A percentile compares a stretch with the other conserved stretches of the same genome.
These are phyloP conservation scores for Xenentodon cancila DNA, from an alignment of 2,797 vertebrate genomes.

Conservation along the genomic window DNA sequence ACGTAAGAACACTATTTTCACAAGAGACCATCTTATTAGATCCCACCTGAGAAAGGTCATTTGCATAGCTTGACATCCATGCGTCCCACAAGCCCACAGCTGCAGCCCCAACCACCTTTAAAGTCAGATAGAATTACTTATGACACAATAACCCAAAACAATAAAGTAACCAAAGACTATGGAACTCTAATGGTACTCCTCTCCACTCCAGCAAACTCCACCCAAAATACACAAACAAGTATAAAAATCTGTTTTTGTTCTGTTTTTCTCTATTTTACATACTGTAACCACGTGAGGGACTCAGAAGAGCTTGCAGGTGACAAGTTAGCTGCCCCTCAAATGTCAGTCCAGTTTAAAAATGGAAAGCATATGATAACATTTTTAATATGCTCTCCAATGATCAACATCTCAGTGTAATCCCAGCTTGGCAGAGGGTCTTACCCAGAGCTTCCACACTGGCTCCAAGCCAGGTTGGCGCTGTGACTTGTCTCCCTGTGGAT, in stretches of 20 bases:
- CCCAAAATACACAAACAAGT: conserved; percentile 37
- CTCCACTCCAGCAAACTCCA: conserved; percentile 56
- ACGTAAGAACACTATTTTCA: conserved; percentile 51
- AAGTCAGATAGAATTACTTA: conserved; percentile 82
- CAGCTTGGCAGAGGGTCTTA: conserved; percentile 70
- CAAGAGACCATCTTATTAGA: conserved; percentile 42
- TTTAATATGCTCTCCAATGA: conserved; percentile 64
- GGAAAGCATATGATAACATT: conserved; percentile 33
- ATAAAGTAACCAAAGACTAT: conserved; percentile 70
- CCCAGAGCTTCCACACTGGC: conserved; percentile 69
- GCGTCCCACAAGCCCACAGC: conserved; percentile 68
- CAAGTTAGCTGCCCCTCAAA: conserved; percentile 16
- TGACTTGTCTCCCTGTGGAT: conserved; percentile 76
- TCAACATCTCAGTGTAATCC: conserved; percentile 73
- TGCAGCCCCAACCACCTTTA: conserved; percentile 62
- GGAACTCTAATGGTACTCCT: conserved; percentile 63
- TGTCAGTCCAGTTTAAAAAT: conserved; percentile 36
- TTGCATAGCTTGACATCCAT: conserved; percentile 66
- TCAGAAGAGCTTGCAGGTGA: conserved; percentile 10
- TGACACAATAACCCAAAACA: conserved; percentile 80
- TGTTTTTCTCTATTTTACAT: conserved; percentile 1
- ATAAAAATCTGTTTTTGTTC: neutral
- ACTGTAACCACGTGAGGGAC: neutral
- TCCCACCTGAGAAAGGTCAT: conserved; percentile 69
- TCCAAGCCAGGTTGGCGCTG: conserved; percentile 69